These are phyloP conservation scores for Leptinotarsa haldemani DNA, from an alignment of 2,888 invertebrate species.

Conservation along the genomic window DNA sequence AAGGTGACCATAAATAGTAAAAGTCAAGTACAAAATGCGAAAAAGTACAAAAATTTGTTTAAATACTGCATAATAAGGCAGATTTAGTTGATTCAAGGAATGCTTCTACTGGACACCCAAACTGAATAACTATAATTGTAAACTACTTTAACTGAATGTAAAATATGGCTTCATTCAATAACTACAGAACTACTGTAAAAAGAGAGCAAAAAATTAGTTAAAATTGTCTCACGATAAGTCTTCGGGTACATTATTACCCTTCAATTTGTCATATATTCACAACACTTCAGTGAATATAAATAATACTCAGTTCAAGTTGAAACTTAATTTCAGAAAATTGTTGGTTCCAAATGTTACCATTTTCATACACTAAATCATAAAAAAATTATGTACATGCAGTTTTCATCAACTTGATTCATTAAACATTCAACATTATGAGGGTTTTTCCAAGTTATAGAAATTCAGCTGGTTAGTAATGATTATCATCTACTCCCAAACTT, in stretches of 20 bases:
- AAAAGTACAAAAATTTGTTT: constrained; percentile 37
- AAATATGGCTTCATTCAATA: constrained; percentile 9
- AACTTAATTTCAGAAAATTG: neutral
- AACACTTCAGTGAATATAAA: neutral
- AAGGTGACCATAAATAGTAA: constrained; percentile 12
- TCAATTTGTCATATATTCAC: neutral
- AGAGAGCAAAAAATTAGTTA: constrained; percentile 5
- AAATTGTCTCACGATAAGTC: neutral
- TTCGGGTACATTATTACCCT: neutral
- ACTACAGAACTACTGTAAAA: constrained; percentile 14
- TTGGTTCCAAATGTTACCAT: neutral
- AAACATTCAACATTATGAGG: neutral
- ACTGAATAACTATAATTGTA: constrained; percentile 9
- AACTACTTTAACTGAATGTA: constrained; percentile 7
- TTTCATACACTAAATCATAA: no score
- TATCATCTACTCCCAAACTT: no score
- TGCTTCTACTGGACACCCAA: constrained; percentile 32
- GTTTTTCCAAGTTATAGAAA: no score
- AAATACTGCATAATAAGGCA: constrained; percentile 43
- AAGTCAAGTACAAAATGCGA: constrained; percentile 27
- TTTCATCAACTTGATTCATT: neutral
- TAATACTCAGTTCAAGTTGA: neutral
- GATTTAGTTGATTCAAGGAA: constrained; percentile 34
- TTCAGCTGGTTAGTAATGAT: no score
- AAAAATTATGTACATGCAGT: neutral